Percentiles rank a stretch among this genome's conserved stretches.
These are phyloP conservation scores for Steatornis caripensis DNA, from an alignment of 2,113 vertebrate species.

Conservation along the genomic window DNA sequence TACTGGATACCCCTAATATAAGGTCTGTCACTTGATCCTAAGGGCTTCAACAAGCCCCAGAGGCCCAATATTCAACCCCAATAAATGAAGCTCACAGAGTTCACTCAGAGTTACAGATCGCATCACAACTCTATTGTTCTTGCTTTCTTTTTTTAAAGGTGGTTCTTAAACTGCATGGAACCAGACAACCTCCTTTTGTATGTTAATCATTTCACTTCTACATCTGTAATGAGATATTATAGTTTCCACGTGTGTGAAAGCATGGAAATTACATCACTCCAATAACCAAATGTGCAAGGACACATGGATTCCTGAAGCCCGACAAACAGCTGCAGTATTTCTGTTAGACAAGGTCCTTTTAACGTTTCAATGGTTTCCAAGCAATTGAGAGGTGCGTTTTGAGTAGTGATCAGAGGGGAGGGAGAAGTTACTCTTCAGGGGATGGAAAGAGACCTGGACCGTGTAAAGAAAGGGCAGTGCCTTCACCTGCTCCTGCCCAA, in stretches of 20 bases:
- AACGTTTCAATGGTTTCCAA: neutral
- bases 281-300: slow-evolving; percentile 5
- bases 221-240: slow-evolving; percentile 44
- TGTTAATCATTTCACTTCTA: neutral
- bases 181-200: neutral
- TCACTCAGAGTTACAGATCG: slow-evolving; percentile 22
- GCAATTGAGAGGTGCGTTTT: neutral
- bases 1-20: slow-evolving; percentile 44
- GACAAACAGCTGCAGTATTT: neutral
- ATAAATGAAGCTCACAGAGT: slow-evolving; percentile 27
- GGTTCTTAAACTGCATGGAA: neutral
- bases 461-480: neutral
- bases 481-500: neutral
- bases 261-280: slow-evolving; percentile 43
- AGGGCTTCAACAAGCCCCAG: neutral
- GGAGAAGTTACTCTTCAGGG: neutral
- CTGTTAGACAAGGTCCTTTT: neutral
- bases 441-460: neutral
- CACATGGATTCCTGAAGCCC: neutral
- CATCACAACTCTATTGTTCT: neutral
- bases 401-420: neutral
- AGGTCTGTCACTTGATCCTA: slow-evolving; percentile 41
- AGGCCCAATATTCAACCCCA: slow-evolving; percentile 4
- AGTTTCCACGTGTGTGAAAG: slow-evolving; percentile 43
- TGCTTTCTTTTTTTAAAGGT: neutral